A percentile compares a stretch with the other conserved stretches of the same genome.
Evolutionary conservation across 2,888 invertebrate species (phyloP).

Genomic region (Isoperla grammatica): DNA sequence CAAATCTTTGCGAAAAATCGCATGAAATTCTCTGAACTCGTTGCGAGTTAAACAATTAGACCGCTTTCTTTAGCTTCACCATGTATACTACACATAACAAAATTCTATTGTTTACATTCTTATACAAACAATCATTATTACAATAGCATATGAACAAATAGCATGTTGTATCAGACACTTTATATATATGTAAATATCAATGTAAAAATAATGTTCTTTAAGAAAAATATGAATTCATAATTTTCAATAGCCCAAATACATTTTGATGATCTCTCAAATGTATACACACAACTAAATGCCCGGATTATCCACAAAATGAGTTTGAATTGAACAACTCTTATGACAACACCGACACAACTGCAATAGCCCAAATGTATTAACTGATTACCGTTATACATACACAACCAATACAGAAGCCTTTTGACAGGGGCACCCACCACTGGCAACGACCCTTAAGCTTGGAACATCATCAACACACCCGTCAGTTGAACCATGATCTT

Average conservation of each 20-base stretch:
- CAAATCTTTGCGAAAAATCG: too few relatives aligned
- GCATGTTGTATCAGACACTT: conserved; percentile 18
- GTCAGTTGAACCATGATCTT: too few relatives aligned
- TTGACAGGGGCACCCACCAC: background rate
- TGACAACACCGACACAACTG: conserved; percentile 14
- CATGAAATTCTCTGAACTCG: too few relatives aligned
- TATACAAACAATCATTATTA: conserved; percentile 1
- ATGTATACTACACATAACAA: background rate
- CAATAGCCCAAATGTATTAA: conserved; percentile 30
- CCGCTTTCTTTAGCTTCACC: background rate
- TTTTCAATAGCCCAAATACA: conserved; percentile 30
- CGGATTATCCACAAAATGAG: conserved; percentile 20
- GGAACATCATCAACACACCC: too few relatives aligned
- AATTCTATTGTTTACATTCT: background rate
- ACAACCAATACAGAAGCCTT: conserved; percentile 12
- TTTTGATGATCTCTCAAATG: conserved; percentile 29
- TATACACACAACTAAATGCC: conserved; percentile 26
- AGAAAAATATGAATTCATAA: conserved; percentile 19
- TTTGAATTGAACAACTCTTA: conserved; percentile 9
- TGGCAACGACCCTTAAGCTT: background rate
- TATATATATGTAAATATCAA: conserved; percentile 25
- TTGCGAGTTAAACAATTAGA: too few relatives aligned
- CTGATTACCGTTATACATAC: conserved; percentile 18
- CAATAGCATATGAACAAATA: conserved; percentile 15
- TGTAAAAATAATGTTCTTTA: conserved; percentile 16